A percentile compares a stretch with the other conserved stretches of the same genome.
phyloP scores from a whole-genome alignment of 2,888 invertebrate genomes.

The Isoperla grammatica region DNA sequence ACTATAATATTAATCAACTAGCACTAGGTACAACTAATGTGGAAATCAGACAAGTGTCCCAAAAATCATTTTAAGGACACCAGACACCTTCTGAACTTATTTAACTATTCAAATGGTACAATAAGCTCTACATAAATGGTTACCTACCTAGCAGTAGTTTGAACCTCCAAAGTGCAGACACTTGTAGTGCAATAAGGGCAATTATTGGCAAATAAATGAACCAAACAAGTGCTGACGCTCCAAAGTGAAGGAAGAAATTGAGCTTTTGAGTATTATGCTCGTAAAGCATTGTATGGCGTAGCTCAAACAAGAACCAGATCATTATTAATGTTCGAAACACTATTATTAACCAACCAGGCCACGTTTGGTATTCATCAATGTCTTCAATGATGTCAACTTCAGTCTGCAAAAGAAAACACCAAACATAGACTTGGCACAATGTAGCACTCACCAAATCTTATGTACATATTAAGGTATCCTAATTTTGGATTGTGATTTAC shows the following conservation, averaged over 20 bases:
- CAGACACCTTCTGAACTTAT: no score
- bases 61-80: no score
- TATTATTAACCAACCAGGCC: slow-evolving; percentile 94
- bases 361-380: slow-evolving; percentile 94
- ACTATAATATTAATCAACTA: no score
- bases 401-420: slow-evolving; percentile 55
- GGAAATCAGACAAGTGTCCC: no score
- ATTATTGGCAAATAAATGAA: slow-evolving; percentile 95
- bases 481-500: no score
- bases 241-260: slow-evolving; percentile 92
- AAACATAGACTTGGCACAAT: no score
- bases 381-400: slow-evolving; percentile 95
- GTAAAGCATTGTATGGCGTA: slow-evolving; percentile 70
- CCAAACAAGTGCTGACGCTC: slow-evolving; percentile 97
- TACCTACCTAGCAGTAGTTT: slow-evolving; percentile 85
- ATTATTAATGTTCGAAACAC: slow-evolving; percentile 79
- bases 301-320: slow-evolving; percentile 62
- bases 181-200: slow-evolving; percentile 86
- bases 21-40: no score
- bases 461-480: background rate
- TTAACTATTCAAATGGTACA: no score
- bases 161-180: slow-evolving; percentile 92
- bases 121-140: no score
- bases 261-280: slow-evolving; percentile 78
- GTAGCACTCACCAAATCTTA: background rate